Evolutionary conservation across 2,797 vertebrate species (phyloP).

Genomic region (Geotrypetes seraphini): DNA sequence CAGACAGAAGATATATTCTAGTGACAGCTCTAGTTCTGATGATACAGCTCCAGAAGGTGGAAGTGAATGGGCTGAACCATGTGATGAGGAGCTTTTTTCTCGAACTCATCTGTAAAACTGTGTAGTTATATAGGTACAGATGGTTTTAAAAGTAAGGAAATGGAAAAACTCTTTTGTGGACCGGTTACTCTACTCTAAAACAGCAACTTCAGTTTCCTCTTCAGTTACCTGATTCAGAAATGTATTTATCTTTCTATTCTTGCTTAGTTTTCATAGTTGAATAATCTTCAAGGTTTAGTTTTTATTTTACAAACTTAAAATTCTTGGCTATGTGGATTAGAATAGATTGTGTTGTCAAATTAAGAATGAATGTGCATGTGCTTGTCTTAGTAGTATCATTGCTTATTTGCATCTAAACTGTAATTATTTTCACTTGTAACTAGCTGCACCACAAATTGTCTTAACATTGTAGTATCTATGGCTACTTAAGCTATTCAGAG

Average conservation of each 20-base stretch:
- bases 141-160: conserved; percentile 30
- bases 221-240: conserved; percentile 70
- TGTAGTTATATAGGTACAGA: conserved; percentile 35
- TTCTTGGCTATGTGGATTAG: conserved; percentile 72
- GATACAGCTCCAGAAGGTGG: conserved; percentile 59
- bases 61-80: conserved; percentile 50
- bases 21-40: conserved; percentile 67
- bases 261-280: conserved; percentile 65
- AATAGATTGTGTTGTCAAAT: conserved; percentile 75
- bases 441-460: conserved; percentile 46
- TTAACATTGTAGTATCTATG: conserved; percentile 45
- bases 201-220: conserved; percentile 69
- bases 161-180: conserved; percentile 61
- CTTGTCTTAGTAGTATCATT: conserved; percentile 73
- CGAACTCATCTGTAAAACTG: conserved; percentile 66
- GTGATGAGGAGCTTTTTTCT: conserved; percentile 59
- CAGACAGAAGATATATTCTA: conserved; percentile 54
- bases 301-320: conserved; percentile 29
- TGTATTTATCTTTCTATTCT: conserved; percentile 71
- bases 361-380: conserved; percentile 85
- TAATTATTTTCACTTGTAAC: conserved; percentile 50
- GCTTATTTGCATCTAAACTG: conserved; percentile 65
- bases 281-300: conserved; percentile 40
- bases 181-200: conserved; percentile 63
- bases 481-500: conserved; percentile 61